phyloP scores from a whole-genome alignment of 2,113 vertebrate species.

The Apodemus speciosus region DNA sequence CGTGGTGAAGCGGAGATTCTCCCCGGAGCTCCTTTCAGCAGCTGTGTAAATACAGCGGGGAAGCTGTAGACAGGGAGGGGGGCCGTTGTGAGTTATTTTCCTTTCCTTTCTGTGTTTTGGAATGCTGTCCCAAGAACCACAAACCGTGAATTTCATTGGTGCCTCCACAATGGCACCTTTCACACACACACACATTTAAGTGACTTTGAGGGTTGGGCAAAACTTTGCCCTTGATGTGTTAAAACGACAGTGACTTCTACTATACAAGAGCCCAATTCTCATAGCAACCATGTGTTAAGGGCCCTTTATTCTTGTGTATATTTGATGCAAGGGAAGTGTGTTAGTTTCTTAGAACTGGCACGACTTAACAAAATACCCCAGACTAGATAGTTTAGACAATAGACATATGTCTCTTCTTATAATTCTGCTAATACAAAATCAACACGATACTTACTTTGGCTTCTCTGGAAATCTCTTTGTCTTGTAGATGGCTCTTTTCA shows the following conservation, averaged over 20 bases:
- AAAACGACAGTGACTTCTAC: not conserved
- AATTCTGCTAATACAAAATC: not conserved
- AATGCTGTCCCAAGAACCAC: conserved; percentile 35
- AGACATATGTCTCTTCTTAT: not conserved
- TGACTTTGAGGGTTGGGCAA: conserved; percentile 1
- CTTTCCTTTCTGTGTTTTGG: conserved; percentile 52
- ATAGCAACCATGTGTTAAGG: not conserved
- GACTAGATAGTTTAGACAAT: not conserved
- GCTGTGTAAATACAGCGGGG: conserved; percentile 78
- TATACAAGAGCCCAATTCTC: not conserved
- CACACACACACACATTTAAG: not conserved
- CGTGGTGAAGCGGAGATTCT: conserved; percentile 34
- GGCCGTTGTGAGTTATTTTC: conserved; percentile 22
- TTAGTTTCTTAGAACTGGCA: not conserved
- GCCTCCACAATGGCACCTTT: not conserved
- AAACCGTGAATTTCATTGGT: not conserved
- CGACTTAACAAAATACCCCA: not conserved
- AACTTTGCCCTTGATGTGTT: not conserved
- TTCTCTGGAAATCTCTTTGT: not conserved
- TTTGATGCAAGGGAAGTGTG: not conserved
- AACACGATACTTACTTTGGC: not conserved
- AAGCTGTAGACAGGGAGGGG: conserved; percentile 50
- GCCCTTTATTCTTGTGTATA: not conserved
- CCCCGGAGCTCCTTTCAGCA: conserved; percentile 55
- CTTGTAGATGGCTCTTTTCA: not conserved